These are phyloP conservation scores for Eulemur mongoz DNA, from an alignment of 2,797 vertebrate genomes.

Conservation along the genomic window DNA sequence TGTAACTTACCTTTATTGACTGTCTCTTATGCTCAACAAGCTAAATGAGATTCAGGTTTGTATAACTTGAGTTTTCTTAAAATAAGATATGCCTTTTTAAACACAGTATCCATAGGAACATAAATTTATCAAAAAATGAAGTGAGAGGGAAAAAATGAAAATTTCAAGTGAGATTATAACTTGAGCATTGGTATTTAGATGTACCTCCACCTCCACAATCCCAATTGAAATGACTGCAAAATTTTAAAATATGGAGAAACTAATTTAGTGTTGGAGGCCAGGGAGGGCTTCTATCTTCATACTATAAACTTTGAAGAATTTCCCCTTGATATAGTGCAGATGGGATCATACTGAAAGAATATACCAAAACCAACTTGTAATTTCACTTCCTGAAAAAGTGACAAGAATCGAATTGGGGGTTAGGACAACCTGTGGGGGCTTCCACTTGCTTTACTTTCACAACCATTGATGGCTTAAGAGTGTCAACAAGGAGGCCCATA, in stretches of 20 bases:
- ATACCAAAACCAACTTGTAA: conserved; percentile 8
- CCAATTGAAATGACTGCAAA: conserved; percentile 38
- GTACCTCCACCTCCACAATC: not conserved
- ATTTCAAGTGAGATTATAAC: conserved; percentile 50
- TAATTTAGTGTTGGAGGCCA: not conserved
- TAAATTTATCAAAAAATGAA: conserved; percentile 62
- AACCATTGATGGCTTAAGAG: conserved; percentile 4
- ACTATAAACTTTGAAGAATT: not conserved
- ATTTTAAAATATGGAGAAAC: conserved; percentile 18
- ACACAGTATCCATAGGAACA: conserved; percentile 56
- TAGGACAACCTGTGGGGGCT: conserved; percentile 8
- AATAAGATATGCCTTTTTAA: conserved; percentile 64
- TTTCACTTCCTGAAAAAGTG: conserved; percentile 23
- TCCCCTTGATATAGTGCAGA: not conserved
- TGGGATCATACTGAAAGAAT: not conserved
- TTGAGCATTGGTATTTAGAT: conserved; percentile 49
- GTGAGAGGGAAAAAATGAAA: conserved; percentile 14
- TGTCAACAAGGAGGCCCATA: not conserved
- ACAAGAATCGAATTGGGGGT: conserved; percentile 14
- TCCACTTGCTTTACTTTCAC: not conserved
- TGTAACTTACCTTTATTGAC: conserved; percentile 70
- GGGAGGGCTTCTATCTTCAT: not conserved
- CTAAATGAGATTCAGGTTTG: conserved; percentile 63
- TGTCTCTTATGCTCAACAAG: conserved; percentile 46
- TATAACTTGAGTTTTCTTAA: conserved; percentile 53